A percentile compares a stretch with the other conserved stretches of the same genome.
These are phyloP conservation scores for Carettochelys insculpta DNA, from an alignment of 2,113 vertebrate species.

Conservation along the genomic window DNA sequence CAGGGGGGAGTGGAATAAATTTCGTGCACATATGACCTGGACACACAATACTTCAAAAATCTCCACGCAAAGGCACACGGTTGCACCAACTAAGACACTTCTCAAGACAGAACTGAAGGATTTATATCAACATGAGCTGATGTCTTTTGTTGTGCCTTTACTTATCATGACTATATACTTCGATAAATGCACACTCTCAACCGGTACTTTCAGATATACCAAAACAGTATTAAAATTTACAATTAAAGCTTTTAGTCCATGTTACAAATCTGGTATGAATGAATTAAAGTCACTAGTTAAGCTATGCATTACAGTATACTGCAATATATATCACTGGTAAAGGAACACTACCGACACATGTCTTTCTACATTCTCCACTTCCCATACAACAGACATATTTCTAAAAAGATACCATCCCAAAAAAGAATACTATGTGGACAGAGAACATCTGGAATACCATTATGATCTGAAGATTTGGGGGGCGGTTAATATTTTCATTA, in stretches of 20 bases:
- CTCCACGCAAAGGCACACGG: too few species aligned
- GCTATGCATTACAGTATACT: neutral
- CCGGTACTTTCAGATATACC: too few species aligned
- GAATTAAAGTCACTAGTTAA: neutral
- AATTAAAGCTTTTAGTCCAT: neutral
- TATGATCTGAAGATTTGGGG: neutral
- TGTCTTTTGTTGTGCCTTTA: too few species aligned
- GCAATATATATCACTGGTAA: neutral
- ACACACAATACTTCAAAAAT: too few species aligned
- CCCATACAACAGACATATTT: neutral
- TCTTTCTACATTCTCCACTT: neutral
- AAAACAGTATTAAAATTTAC: too few species aligned
- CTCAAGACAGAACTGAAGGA: too few species aligned
- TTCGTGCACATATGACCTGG: too few species aligned
- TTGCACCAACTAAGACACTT: too few species aligned
- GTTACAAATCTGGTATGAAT: neutral
- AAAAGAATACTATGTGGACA: neutral
- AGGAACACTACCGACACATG: neutral
- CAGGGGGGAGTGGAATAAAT: too few species aligned
- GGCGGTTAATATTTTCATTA: neutral
- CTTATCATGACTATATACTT: too few species aligned
- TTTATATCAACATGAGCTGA: too few species aligned
- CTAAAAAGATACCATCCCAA: accelerated
- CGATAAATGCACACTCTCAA: too few species aligned
- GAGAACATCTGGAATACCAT: neutral